phyloP scores from a whole-genome alignment of 92 coral and sea anemone genomes.

The Porites lobata region DNA sequence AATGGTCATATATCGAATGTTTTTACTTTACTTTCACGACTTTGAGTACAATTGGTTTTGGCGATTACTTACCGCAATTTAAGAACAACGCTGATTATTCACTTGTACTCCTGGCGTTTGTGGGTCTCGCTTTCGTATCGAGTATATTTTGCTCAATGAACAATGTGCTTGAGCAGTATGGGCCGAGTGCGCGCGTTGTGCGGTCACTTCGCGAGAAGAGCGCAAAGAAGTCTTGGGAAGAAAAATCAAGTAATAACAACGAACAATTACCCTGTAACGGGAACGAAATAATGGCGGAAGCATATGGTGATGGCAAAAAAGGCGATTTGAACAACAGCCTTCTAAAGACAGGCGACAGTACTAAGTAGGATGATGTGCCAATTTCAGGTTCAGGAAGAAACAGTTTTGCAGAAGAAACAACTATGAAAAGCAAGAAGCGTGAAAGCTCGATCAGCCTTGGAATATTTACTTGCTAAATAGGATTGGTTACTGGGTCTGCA shows the following conservation, averaged over 20 bases:
- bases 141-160: constrained; percentile 87
- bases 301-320: too few relatives aligned
- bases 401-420: constrained; percentile 4
- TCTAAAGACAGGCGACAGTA: background rate
- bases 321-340: too few relatives aligned
- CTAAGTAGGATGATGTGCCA: background rate
- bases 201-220: constrained; percentile 49
- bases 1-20: constrained; percentile 76
- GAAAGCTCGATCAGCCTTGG: too few relatives aligned
- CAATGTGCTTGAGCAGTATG: constrained; percentile 74
- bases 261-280: background rate
- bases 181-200: constrained; percentile 70
- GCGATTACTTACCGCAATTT: constrained; percentile 81
- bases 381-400: constrained; percentile 2
- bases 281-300: background rate
- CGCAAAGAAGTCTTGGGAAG: background rate
- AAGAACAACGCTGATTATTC: constrained; percentile 48
- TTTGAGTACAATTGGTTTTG: constrained; percentile 88
- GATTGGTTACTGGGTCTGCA: too few relatives aligned
- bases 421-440: too few relatives aligned
- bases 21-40: constrained; percentile 83
- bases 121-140: constrained; percentile 84
- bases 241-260: background rate
- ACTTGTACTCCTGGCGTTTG: constrained; percentile 64
- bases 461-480: too few relatives aligned